Conservation (phyloP, 2,797 vertebrate species). For the Pangasius sanitwongsei region DNA sequence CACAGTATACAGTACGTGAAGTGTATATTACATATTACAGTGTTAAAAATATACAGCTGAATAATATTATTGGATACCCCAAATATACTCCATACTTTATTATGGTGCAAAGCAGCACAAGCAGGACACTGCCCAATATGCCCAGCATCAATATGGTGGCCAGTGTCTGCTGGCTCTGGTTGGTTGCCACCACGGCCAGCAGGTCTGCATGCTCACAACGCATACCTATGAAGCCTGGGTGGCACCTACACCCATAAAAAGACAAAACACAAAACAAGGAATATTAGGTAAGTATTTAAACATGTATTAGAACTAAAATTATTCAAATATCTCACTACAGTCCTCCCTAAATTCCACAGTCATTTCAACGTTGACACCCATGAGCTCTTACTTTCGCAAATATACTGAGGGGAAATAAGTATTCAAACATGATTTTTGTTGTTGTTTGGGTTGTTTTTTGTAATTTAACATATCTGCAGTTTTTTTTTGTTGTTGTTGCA, state of each 20-base stretch:
- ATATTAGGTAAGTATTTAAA: background rate
- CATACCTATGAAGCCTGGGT: slow-evolving; percentile 85
- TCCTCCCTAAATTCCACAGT: background rate
- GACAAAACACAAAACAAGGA: background rate
- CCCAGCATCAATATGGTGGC: slow-evolving; percentile 88
- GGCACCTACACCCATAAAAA: slow-evolving; percentile 76
- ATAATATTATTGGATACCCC: background rate
- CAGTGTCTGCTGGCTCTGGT: slow-evolving; percentile 88
- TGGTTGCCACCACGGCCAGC: slow-evolving; percentile 91
- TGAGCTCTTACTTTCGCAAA: background rate
- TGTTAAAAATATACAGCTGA: background rate
- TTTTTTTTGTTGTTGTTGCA: too few relatives aligned
- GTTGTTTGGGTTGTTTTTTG: background rate
- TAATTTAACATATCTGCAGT: background rate
- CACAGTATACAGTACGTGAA: background rate
- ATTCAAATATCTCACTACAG: background rate
- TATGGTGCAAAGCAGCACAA: slow-evolving; percentile 84
- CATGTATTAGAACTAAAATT: background rate
- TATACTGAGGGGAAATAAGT: background rate
- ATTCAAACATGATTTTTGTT: background rate
- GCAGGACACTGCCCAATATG: slow-evolving; percentile 82
- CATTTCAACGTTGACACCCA: background rate
- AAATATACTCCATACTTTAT: slow-evolving; percentile 83
- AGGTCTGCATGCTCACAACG: slow-evolving; percentile 95
- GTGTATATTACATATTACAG: background rate